Percentiles rank a stretch among this genome's conserved stretches.
Conservation (phyloP, 2,113 vertebrate species). For the Hippocampus guttulatus region DNA sequence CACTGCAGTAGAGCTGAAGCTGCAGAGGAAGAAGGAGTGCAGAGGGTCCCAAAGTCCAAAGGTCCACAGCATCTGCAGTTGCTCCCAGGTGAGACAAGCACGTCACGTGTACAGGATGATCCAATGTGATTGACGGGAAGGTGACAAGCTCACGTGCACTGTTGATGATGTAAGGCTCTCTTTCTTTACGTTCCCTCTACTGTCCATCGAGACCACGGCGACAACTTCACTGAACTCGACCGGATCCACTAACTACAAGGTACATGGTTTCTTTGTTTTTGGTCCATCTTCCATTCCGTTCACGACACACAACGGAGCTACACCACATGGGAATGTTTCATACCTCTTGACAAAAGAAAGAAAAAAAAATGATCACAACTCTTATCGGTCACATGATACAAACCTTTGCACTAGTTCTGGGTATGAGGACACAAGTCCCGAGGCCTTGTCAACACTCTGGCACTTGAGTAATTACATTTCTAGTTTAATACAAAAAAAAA, state of each 20-base stretch:
- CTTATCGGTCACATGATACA: conserved; percentile 17
- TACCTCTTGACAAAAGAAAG: conserved; percentile 1
- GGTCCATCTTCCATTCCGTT: not conserved
- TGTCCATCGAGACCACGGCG: conserved; percentile 40
- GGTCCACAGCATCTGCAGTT: not conserved
- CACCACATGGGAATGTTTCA: conserved; percentile 35
- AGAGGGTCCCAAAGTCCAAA: not conserved
- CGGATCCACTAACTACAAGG: conserved; percentile 46
- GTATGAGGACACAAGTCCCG: conserved; percentile 5
- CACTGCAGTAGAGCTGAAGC: conserved; percentile 62
- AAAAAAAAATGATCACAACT: conserved; percentile 21
- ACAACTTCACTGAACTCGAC: conserved; percentile 55
- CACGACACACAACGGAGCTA: conserved; percentile 45
- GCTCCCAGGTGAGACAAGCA: not conserved
- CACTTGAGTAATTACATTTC: conserved; percentile 40
- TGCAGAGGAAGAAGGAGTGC: conserved; percentile 49
- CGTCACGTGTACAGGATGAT: conserved; percentile 8
- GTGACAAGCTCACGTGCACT: not conserved
- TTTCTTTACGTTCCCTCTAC: conserved; percentile 43
- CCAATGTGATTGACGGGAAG: conserved; percentile 18
- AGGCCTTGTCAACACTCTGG: conserved; percentile 40
- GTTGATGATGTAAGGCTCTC: conserved; percentile 30
- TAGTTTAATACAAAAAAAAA: conserved; percentile 20
- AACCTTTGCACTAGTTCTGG: conserved; percentile 13
- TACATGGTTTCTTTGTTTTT: conserved; percentile 23